Conservation (phyloP, 2,888 invertebrate species). For the Chrysolina americana region DNA sequence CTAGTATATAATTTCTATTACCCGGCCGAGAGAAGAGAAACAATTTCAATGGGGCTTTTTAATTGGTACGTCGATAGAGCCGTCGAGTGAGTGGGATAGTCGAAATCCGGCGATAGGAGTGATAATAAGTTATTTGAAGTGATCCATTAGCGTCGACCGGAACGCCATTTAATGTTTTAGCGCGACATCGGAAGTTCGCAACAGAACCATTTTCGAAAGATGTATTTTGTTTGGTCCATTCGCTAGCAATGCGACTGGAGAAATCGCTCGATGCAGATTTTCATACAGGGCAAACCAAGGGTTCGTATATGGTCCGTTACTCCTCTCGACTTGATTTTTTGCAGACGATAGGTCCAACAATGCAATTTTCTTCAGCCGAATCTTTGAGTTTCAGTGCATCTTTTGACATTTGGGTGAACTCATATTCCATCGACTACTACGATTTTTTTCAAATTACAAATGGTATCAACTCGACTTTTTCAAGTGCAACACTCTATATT, state of each 20-base stretch:
- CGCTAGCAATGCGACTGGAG: neutral
- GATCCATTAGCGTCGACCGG: conserved; percentile 57
- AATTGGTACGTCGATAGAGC: conserved; percentile 32
- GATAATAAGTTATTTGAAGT: conserved; percentile 58
- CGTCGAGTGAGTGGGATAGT: conserved; percentile 42
- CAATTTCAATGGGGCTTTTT: conserved; percentile 32
- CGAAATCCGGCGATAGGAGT: conserved; percentile 50
- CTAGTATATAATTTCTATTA: neutral
- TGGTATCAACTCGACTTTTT: no score
- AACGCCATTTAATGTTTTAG: conserved; percentile 57
- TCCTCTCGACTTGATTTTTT: no score
- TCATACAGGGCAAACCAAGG: no score
- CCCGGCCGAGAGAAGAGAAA: conserved; percentile 24
- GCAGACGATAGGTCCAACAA: no score
- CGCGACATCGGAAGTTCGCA: conserved; percentile 6
- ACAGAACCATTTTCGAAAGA: neutral
- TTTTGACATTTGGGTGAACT: no score
- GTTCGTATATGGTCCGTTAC: no score
- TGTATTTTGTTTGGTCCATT: neutral
- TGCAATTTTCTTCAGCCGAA: no score
- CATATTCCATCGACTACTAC: no score
- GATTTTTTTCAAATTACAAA: no score
- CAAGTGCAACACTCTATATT: no score
- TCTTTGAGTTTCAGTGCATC: no score
- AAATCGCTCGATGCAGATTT: neutral